Base-by-base conservation (phyloP, 35 echinoderm and acorn worm genomes). In the Stichopus chloronotus region DNA sequence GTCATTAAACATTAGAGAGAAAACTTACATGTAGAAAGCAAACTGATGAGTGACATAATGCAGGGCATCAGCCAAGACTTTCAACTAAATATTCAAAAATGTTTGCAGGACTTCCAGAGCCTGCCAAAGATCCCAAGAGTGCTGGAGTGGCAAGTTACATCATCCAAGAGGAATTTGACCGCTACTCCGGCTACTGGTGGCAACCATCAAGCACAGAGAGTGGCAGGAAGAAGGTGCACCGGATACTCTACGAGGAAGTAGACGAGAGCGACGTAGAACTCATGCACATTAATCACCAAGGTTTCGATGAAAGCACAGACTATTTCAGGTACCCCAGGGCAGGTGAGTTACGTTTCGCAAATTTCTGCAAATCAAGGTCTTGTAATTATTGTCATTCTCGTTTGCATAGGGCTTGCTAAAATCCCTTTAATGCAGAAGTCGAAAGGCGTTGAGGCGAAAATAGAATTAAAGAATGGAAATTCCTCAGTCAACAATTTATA, bases 171-270 rank as follows among this genome's bases (percentile, higher is more conserved):
- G 97, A 98, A 59, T 99, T 99, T 96, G 97, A 99, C 83, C 91
- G 97, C 65, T 98, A 99, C 90, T 96, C 97, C 8, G 97, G 97
- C 5, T 99, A 99, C 88, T 99, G 97, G 97, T 99, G 97, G 97
- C 97, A 99, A 61, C 97, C 96, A 5, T 72, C 91, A 14, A 55
- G 72, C 54, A 57, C 22, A 6, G 71, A 43, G 7, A 23, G 20
- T 8, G 78, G 59, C 5, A 77, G 72, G 6, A 63, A 72, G 65
- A 72, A 13, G n/a, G 87, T 91, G 0, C 94, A 92, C 25, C 63
- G 97, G 56, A 99, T 99, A 21, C 93, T 99, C 1, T 99, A 99
- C 54, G 97, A 99, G 59, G 97, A 99, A 63, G 97, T 99, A 0
- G 97, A 99, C 58, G 97, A 99, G 53, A 90, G 93, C 21, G 94